A percentile compares a stretch with the other conserved stretches of the same genome.
These are phyloP conservation scores for Rhinoraja longicauda DNA, from an alignment of 2,797 vertebrate genomes.

Conservation along the genomic window DNA sequence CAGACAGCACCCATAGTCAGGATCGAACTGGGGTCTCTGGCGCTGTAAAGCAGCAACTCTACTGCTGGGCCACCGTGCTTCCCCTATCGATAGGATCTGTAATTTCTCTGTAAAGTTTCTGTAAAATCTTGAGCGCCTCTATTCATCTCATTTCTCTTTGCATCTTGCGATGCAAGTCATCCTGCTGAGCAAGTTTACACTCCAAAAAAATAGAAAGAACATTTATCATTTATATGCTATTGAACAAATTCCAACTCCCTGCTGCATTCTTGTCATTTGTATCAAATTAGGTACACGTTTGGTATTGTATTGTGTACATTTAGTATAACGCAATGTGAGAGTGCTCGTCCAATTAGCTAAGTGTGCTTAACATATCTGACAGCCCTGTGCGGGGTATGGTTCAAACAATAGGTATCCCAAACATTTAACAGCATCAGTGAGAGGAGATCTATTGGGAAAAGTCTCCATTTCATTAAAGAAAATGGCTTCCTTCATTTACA, in stretches of 20 bases:
- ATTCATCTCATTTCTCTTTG: no score
- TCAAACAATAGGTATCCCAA: neutral
- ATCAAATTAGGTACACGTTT: constrained; percentile 29
- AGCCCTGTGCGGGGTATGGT: neutral
- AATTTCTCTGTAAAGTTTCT: no score
- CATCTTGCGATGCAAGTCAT: neutral
- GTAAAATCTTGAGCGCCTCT: no score
- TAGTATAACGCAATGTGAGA: constrained; percentile 1
- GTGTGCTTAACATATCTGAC: constrained; percentile 32
- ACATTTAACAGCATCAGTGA: neutral
- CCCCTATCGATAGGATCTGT: no score
- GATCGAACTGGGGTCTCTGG: no score
- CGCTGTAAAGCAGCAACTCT: no score
- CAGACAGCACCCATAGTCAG: no score
- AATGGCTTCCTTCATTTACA: neutral
- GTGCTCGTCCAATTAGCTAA: constrained; percentile 1
- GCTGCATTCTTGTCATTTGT: constrained; percentile 32
- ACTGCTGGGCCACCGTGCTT: no score
- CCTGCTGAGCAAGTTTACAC: constrained; percentile 13
- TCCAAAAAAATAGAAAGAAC: neutral
- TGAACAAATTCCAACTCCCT: constrained; percentile 18
- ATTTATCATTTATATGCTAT: constrained; percentile 31
- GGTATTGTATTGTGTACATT: constrained; percentile 12
- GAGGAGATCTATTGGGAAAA: neutral
- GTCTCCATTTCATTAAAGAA: constrained; percentile 7